A percentile compares a stretch with the other conserved stretches of the same genome.
Conservation (phyloP, 2,113 vertebrate species). For the Oriolus oriolus region DNA sequence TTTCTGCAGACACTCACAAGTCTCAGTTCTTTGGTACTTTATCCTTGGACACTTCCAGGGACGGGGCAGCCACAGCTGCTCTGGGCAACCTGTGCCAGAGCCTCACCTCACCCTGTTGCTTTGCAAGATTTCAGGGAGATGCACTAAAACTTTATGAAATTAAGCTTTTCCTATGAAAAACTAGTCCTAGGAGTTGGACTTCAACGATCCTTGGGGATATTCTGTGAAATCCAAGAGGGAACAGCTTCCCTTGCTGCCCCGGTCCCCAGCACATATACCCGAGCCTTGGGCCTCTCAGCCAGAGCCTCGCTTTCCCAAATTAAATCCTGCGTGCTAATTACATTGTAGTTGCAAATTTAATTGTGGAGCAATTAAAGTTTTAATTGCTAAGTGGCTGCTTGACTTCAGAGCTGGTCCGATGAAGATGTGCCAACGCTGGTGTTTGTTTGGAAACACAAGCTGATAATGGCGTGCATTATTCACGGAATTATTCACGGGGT, state of each 20-base stretch:
- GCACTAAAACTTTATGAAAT: neutral
- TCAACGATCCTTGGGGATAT: fast-evolving
- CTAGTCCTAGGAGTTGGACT: neutral
- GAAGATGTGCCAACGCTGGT: neutral
- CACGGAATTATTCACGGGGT: neutral
- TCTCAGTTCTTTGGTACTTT: neutral
- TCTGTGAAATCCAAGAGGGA: neutral
- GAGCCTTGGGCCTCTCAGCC: neutral
- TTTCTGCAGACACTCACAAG: neutral
- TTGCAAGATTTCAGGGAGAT: neutral
- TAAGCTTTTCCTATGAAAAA: neutral
- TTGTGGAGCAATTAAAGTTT: neutral
- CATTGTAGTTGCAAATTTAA: neutral
- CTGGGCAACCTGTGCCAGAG: neutral
- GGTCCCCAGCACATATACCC: fast-evolving
- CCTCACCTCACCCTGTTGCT: neutral
- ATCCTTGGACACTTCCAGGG: neutral
- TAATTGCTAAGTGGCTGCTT: neutral
- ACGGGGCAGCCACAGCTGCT: neutral
- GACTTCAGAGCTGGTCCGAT: neutral
- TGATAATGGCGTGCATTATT: neutral
- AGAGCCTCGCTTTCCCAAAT: neutral
- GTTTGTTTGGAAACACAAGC: neutral
- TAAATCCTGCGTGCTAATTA: neutral
- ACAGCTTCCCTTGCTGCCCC: neutral